Conservation (phyloP, 2,888 invertebrate species). For the Microplitis manilae region DNA sequence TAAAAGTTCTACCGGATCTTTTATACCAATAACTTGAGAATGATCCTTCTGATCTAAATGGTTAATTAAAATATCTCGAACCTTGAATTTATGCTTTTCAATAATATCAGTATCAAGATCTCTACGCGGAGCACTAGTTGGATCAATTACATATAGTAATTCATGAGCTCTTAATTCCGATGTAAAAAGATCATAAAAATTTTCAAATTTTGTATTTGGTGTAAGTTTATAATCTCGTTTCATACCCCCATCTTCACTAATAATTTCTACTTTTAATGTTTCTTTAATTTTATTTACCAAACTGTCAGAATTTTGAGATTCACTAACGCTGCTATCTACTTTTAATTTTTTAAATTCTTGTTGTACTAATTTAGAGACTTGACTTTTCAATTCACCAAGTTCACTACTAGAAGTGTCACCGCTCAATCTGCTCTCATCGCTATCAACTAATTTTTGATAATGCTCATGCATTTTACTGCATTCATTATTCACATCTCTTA, state of each 20-base stretch:
- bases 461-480: not conserved
- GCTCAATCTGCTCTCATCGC: not conserved
- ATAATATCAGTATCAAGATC: conserved; percentile 38
- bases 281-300: conserved; percentile 41
- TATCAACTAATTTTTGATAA: not conserved
- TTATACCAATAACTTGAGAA: conserved; percentile 44
- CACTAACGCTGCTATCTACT: conserved; percentile 14
- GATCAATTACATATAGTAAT: conserved; percentile 48
- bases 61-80: conserved; percentile 51
- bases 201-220: conserved; percentile 42
- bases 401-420: not conserved
- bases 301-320: not conserved
- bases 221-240: conserved; percentile 46
- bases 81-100: conserved; percentile 47
- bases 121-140: conserved; percentile 33
- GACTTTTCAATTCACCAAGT: not conserved
- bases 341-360: not conserved
- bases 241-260: conserved; percentile 42
- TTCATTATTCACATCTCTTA: conserved; percentile 22
- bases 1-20: conserved; percentile 46
- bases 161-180: conserved; percentile 47
- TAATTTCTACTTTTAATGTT: conserved; percentile 43
- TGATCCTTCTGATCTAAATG: conserved; percentile 47
- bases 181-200: conserved; percentile 48
- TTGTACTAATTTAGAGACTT: conserved; percentile 1